phyloP scores from a whole-genome alignment of 2,113 vertebrate species.

The Strigops habroptila region DNA sequence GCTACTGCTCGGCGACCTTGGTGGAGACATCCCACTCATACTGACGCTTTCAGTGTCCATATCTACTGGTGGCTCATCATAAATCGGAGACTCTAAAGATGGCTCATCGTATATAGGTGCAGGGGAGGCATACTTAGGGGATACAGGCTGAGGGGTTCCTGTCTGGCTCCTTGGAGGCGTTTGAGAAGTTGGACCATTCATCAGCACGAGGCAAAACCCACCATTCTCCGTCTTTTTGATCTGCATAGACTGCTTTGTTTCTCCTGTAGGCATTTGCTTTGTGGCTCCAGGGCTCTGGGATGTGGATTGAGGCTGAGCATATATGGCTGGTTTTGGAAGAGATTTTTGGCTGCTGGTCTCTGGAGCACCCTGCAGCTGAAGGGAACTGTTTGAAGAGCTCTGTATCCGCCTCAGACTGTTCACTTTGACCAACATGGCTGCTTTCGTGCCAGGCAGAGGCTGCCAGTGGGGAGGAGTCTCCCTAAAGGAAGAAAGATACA shows the following conservation, averaged over 20 bases:
- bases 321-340: slow-evolving; percentile 54
- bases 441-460: slow-evolving; percentile 83
- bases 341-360: slow-evolving; percentile 60
- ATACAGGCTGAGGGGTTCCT: slow-evolving; percentile 75
- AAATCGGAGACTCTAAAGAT: slow-evolving; percentile 82
- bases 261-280: slow-evolving; percentile 63
- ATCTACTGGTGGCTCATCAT: slow-evolving; percentile 86
- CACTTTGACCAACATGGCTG: slow-evolving; percentile 88
- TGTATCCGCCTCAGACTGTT: slow-evolving; percentile 77
- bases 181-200: slow-evolving; percentile 70
- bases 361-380: slow-evolving; percentile 53
- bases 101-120: slow-evolving; percentile 84
- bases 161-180: slow-evolving; percentile 71
- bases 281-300: slow-evolving; percentile 71
- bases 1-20: slow-evolving; percentile 75
- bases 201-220: slow-evolving; percentile 80
- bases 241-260: slow-evolving; percentile 80
- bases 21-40: slow-evolving; percentile 64
- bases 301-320: slow-evolving; percentile 48
- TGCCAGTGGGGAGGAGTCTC: slow-evolving; percentile 82
- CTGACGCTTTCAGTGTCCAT: slow-evolving; percentile 83
- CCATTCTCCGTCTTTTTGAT: slow-evolving; percentile 84
- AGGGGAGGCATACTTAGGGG: slow-evolving; percentile 79
- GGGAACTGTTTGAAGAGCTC: slow-evolving; percentile 41
- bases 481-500: slow-evolving; percentile 56